These are phyloP conservation scores for Corythornis madagascariensis DNA, from an alignment of 2,113 vertebrate species.

Conservation along the genomic window DNA sequence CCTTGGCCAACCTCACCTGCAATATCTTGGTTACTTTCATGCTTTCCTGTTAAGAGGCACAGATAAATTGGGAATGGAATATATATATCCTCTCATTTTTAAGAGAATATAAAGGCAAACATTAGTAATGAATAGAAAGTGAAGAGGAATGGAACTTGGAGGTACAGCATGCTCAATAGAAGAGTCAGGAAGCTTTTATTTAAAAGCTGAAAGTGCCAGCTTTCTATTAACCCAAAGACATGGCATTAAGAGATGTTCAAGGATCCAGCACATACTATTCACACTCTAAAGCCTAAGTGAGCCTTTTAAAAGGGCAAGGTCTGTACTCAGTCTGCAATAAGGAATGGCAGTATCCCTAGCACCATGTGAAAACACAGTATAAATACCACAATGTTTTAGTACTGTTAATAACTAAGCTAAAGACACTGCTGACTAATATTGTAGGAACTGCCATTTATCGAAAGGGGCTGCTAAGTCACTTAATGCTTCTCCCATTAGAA, in stretches of 20 bases:
- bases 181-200: background rate
- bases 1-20: too few species aligned
- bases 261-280: background rate
- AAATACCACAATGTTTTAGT: background rate
- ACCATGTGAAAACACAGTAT: background rate
- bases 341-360: background rate
- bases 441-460: background rate
- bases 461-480: background rate
- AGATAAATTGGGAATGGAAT: background rate
- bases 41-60: background rate
- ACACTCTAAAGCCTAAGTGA: background rate
- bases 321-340: background rate
- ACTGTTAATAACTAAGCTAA: background rate
- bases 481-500: conserved; percentile 43
- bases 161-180: background rate
- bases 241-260: background rate
- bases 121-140: background rate
- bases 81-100: background rate
- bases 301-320: background rate
- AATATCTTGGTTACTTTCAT: background rate
- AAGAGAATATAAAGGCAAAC: background rate
- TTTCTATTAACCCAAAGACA: background rate
- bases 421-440: background rate
- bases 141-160: rapidly evolving
- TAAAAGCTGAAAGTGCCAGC: background rate